Evolutionary conservation across 2,888 invertebrate species (phyloP).

Genomic region (Hirtodrosophila alboralis): DNA sequence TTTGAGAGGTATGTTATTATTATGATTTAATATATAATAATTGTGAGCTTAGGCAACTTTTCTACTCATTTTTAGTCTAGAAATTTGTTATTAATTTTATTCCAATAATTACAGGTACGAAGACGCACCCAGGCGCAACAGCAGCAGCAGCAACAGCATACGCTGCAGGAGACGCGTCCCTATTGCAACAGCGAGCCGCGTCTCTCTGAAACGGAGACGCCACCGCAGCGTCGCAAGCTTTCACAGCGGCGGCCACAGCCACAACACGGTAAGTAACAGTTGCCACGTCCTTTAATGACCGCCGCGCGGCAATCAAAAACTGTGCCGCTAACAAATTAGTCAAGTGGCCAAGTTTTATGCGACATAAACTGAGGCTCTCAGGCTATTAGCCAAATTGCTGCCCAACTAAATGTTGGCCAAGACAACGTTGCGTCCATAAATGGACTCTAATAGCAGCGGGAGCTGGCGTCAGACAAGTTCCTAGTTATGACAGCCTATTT

Average conservation of each 20-base stretch:
- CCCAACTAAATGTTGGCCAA: constrained; percentile 31
- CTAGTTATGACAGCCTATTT: constrained; percentile 7
- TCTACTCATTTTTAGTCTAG: too few species aligned
- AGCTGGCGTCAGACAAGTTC: constrained; percentile 21
- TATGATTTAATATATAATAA: too few species aligned
- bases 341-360: constrained; percentile 58
- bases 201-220: constrained; percentile 87
- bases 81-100: too few species aligned
- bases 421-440: constrained; percentile 46
- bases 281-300: constrained; percentile 43
- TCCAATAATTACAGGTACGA: constrained; percentile 74
- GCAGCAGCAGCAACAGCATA: constrained; percentile 81
- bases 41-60: too few species aligned
- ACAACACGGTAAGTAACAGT: constrained; percentile 81
- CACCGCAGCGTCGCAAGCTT: constrained; percentile 85
- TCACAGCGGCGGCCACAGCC: constrained; percentile 83
- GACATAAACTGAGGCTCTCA: constrained; percentile 54
- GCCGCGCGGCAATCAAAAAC: constrained; percentile 46
- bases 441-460: constrained; percentile 22
- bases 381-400: constrained; percentile 65
- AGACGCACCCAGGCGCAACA: constrained; percentile 81
- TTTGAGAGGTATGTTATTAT: too few species aligned
- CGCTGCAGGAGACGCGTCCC: constrained; percentile 84
- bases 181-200: constrained; percentile 88
- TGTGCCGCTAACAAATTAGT: constrained; percentile 61